phyloP scores from a whole-genome alignment of 1,140 invertebrate species.

The Tetragonula clypearis region DNA sequence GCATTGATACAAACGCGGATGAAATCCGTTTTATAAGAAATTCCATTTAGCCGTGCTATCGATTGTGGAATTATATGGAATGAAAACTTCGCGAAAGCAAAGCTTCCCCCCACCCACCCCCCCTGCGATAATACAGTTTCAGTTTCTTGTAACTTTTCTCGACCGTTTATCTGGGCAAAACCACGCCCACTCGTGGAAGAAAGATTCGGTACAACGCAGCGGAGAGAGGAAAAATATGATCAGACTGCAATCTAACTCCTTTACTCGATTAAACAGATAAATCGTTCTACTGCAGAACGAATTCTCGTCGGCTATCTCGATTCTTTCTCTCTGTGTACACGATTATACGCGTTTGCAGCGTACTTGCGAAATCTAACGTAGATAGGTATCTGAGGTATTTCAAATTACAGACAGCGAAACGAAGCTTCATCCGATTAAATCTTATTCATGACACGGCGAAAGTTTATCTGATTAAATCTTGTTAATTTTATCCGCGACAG shows the following conservation, averaged over 20 bases:
- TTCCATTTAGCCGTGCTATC: conserved; percentile 28
- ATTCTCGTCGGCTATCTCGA: neutral
- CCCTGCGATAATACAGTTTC: conserved; percentile 10
- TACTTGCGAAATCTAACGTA: neutral
- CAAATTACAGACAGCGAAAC: neutral
- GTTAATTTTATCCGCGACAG: neutral
- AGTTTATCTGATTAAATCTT: too few relatives aligned
- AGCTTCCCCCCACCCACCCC: neutral
- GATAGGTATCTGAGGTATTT: neutral
- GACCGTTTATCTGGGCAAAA: conserved; percentile 27
- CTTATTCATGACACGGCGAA: too few relatives aligned
- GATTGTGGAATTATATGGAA: conserved; percentile 42
- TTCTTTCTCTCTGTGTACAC: too few relatives aligned
- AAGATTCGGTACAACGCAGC: neutral
- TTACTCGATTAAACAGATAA: conserved; percentile 40
- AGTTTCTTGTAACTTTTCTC: conserved; percentile 41
- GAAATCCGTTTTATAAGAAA: neutral
- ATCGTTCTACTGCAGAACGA: neutral
- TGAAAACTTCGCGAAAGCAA: conserved; percentile 5
- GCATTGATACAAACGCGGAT: conserved; percentile 18
- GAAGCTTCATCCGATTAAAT: conserved; percentile 8
- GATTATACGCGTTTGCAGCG: neutral
- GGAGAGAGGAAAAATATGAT: conserved; percentile 15
- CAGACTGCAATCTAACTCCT: conserved; percentile 29
- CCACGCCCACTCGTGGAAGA: neutral